Base-by-base conservation (phyloP, 2,797 vertebrate species). In the Tamandua tetradactyla region DNA sequence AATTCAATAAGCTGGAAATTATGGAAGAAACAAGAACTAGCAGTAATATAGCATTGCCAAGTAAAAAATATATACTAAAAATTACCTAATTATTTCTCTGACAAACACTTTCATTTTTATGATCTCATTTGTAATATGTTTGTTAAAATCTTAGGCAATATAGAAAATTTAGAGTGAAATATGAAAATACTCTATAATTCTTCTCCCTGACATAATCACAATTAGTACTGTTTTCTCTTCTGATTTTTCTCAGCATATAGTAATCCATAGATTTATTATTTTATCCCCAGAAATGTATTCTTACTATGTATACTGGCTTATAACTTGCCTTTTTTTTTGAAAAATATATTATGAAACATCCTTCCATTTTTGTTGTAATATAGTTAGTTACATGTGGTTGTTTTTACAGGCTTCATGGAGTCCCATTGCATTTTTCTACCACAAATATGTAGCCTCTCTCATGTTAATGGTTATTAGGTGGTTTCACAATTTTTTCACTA, bases 321-420 rank as follows among this genome's bases (percentile, higher is more conserved):
- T 75, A 89, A n/a, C 13, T 76, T 81, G 32, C 37, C 68, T 88
- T 86, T 94, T 86, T 94, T 82, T 15, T 10, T 88, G 25, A 89
- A 44, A 1, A 57, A 7, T 22, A n/a, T 17, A 17, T 57, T 62
- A 30, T 72, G 35, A 92, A 76, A 74, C 61, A 86, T 44, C 7
- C 13, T 83, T 52, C 5, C 27, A 22, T 87, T 89, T 91, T 14
- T 49, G 32, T 80, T n/a, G 37, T 76, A 18, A 68, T 52, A 20
- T 52, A 18, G 3, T 2, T 12, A 52, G 13, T 86, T 30, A 61
- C 72, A 69, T 27, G 6, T 32, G 30, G n/a, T 71, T 49, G 32
- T 89, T 87, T 55, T 13, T 55, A 52, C 52, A 47, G 23, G 4
- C 22, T 83, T 87, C 30, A 14, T 12, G 35, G 14, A 62, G 68